Base-by-base conservation (phyloP, 2,113 vertebrate genomes). In the Saguinus midas region DNA sequence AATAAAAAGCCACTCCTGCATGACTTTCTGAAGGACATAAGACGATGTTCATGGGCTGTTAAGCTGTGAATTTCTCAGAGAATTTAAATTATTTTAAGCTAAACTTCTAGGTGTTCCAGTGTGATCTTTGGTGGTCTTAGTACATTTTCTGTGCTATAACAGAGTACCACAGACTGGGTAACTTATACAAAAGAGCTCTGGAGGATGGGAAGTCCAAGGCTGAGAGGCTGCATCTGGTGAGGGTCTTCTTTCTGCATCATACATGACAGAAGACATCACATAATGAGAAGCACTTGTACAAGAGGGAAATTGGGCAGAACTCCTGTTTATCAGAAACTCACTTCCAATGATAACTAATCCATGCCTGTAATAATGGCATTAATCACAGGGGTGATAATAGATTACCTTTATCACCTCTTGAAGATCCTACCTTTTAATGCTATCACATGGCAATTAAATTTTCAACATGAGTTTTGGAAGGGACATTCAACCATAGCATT, bases 21-120 rank as follows among this genome's bases (percentile, higher is more conserved):
- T 91, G 89, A 86, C 86, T 94, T 97, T 93, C 73, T 55, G 92
- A 96, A 97, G 90, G 87, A 86, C 79, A 35, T 43, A 50, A 37
- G 55, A 93, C 88, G 40, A 84, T 84, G 86, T 79, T 96, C 90
- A 68, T 58, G n/a, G 94, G 18, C 48, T 61, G 64, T 43, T 92
- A 89, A 78, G n/a, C 72, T 58, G 25, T 81, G 75, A 68, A n/a
- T 85, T 70, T 96, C 87, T 83, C 14, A 93, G 92, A 91, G 90
- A 93, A 95, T 83, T 93, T 95, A 93, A 96, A 91, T 93, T 40
- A 90, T 75, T 94, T 70, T 66, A 92, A 68, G 66, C 78, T 66
- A 95, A 93, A 43, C 75, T 82, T 93, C 29, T 35, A 37, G 72
- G 80, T 75, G 27, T 70, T 72, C 5, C 21, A 45, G 48, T 61